Base-by-base conservation (phyloP, 2,113 vertebrate genomes). In the Peucedramus taeniatus region DNA sequence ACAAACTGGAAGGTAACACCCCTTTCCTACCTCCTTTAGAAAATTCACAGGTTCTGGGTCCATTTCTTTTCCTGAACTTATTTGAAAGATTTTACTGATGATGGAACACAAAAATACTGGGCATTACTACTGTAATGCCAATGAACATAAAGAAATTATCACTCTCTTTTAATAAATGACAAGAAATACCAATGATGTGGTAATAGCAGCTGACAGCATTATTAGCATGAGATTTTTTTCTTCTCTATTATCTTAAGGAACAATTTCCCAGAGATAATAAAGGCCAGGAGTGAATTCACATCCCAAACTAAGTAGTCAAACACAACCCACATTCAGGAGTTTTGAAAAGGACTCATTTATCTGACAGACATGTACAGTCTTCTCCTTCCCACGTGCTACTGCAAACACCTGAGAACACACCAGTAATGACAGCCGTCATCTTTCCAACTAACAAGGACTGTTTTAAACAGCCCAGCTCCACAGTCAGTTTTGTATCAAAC, bases 401-500 rank as follows among this genome's bases (percentile, higher is more conserved):
- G 0, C 12, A 54, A 64, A 75, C 7, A 74, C 15, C 39, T 59
- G 30, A 76, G 57, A 94, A 59, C 0, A 1, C 26, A 16, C 1
- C 42, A 39, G n/a, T 85, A 75, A 28, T 16, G 35, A 60, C 15
- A 75, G 31, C 7, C 3, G 1, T 28, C 35, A 31, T 39, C 71
- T 47, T 82, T 82, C 44, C 30, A 60, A 2, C 27, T 59, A 82
- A 66, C 6, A 45, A 71, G 27, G 15, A 26, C 40, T 64, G 17
- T 51, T 78, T 45, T 17, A 56, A 92, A 80, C 11, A 66, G n/a
- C 13, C 28, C 27, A 77, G 6, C 7, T 66, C 30, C 47, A 57
- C 12, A 31, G 33, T 6, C 19, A 37, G 3, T 47, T 76, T 35
- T 50, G 23, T 47, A 57, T 30, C 50, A 54, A 74, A 50, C 11